phyloP scores from a whole-genome alignment of 2,888 invertebrate genomes.

The Agapostemon virescens region DNA sequence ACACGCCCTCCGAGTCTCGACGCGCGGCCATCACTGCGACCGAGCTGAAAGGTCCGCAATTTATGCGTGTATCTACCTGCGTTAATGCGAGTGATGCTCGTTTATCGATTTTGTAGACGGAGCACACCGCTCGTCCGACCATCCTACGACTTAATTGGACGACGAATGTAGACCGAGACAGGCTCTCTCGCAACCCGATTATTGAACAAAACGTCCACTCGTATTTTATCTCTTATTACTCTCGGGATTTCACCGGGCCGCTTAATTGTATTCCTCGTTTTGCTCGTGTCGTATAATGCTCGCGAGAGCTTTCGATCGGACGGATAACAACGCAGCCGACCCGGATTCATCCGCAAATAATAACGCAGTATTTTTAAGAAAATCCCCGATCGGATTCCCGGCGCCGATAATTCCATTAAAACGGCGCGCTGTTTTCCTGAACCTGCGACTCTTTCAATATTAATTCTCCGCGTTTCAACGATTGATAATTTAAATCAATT shows the following conservation, averaged over 20 bases:
- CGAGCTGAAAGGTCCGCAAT: conserved; percentile 29
- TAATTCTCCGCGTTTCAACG: neutral
- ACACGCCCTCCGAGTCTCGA: conserved; percentile 52
- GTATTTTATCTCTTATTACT: conserved; percentile 3
- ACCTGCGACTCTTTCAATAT: neutral
- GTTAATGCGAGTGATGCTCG: conserved; percentile 21
- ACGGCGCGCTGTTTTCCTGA: neutral
- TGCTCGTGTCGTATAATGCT: neutral
- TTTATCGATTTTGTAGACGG: conserved; percentile 45
- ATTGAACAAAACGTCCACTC: neutral
- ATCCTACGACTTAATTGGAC: conserved; percentile 52
- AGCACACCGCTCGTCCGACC: conserved; percentile 25
- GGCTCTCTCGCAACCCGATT: conserved; percentile 5
- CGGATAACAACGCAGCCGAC: neutral
- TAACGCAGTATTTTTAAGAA: neutral
- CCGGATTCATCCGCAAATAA: neutral
- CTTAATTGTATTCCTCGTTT: conserved; percentile 7
- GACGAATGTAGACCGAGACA: conserved; percentile 24
- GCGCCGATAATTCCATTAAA: neutral
- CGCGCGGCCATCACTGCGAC: conserved; percentile 43
- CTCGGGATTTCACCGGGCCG: neutral
- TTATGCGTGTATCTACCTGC: conserved; percentile 31
- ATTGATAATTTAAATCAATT: neutral
- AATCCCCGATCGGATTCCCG: neutral
- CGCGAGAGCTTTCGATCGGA: neutral